phyloP scores from a whole-genome alignment of 2,888 invertebrate genomes.

The Campoplex nolae region DNA sequence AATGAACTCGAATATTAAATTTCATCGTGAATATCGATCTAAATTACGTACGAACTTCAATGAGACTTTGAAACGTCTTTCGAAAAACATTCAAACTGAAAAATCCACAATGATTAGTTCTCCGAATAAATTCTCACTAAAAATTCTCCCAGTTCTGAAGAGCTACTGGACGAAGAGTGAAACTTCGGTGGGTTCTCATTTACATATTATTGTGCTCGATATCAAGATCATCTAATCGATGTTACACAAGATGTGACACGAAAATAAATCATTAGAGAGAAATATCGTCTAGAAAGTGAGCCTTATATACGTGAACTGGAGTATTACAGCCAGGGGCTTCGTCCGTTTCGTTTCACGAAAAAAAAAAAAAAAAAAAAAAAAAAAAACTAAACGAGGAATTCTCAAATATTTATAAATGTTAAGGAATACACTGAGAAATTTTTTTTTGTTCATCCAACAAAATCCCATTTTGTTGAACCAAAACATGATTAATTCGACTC shows the following conservation, averaged over 20 bases:
- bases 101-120: no score
- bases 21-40: no score
- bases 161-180: neutral
- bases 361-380: neutral
- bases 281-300: neutral
- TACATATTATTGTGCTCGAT: constrained; percentile 26
- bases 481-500: no score
- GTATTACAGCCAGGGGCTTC: neutral
- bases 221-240: constrained; percentile 22
- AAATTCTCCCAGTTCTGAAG: neutral
- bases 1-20: no score
- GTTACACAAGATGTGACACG: neutral
- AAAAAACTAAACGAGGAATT: neutral
- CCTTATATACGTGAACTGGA: neutral
- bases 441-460: no score
- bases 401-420: neutral
- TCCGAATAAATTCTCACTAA: neutral
- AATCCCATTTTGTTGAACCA: no score
- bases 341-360: neutral
- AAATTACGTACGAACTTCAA: neutral
- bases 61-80: neutral
- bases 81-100: no score
- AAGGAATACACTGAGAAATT: no score
- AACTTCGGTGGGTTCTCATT: constrained; percentile 10
- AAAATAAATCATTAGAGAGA: constrained; percentile 14